Evolutionary conservation across 2,888 invertebrate species (phyloP), one percentile per base, ranked within the genome.

Genomic region (Epistrophe grossulariae): DNA sequence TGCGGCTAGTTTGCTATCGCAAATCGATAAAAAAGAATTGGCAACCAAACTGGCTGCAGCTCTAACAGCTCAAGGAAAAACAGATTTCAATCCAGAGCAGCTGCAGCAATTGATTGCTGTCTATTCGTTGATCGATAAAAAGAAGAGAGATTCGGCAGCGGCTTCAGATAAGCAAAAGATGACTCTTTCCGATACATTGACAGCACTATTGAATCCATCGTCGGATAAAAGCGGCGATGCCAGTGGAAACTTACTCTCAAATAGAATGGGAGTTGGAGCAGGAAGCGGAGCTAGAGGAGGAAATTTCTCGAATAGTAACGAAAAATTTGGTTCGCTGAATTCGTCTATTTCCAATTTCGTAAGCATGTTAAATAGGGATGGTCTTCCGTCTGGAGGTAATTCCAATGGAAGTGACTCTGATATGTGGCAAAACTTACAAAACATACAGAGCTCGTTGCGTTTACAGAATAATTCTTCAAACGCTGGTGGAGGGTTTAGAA

Each of bases 61-160:
- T 13, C 93, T 97, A n/a, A 93, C 97, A 13, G 95, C 96, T 4
- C 97, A 97, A 92, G 97, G 97, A 40, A 96, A 96, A 92, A 96
- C 96, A 0, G 96, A 97, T 91, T 96, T 97, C 11, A 95, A 96
- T 8, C 95, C 96, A 68, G 95, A 95, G 70, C 97, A 97, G 90
- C 92, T 97, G 38, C 96, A 97, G 89, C 95, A 96, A 89, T 94
- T 97, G 0, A 96, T 97, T 64, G 96, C 97, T 89, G 96, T 97
- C 2, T 97, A 92, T 79, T 90, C 90, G 0, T 28, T 91, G 6
- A 90, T 92, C 71, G 91, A 92, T 79, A 90, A 91, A 55, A 92
- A 91, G 70, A 91, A 91, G 71, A 88, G 89, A 11, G 84, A 88
- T 60, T 88, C 89, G 5, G 85, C 64, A 48, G 62, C 74, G 28